Base-by-base conservation (phyloP, 2,113 vertebrate species). In the Nothobranchius furzeri region DNA sequence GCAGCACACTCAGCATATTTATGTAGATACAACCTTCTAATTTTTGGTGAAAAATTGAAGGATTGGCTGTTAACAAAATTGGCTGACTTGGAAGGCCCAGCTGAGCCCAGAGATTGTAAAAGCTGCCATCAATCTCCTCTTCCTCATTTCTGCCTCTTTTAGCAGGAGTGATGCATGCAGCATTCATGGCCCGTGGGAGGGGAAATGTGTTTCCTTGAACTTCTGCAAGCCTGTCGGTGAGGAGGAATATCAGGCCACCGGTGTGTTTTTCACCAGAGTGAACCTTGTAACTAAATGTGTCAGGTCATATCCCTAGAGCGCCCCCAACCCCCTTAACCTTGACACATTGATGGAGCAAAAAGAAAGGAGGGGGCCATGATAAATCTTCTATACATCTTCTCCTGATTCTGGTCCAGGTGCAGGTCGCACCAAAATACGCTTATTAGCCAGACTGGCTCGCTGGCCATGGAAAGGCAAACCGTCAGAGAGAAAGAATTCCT, bases 151-250 rank as follows among this genome's bases (percentile, higher is more conserved):
- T 73, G 69, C 72, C 75, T 86, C 56, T 84, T 82, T 84, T 67
- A 86, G 73, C 65, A 63, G 69, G 65, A 81, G 69, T 84, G 85
- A 91, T 87, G 82, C 65, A 79, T 83, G 79, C 73, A 66, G 76
- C 73, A 69, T 75, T 85, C 35, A 52, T 81, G 11, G 37, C 78
- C 63, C 79, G 3, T 45, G 82, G 74, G 84, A 87, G 53, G 70
- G 56, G 72, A 80, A 83, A 83, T 76, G 75, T 65, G 46, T 78
- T 85, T 74, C 42, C 54, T 53, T 72, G 63, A 70, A 66, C 67
- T 68, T 78, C 60, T 64, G 64, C 43, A 69, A 76, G 63, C 36
- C 62, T 60, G 68, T 68, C 9, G 9, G 51, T 80, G 37, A 40
- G 37, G 60, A 75, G 64, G 67, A 82, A 83, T 84, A 79, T 77